Evolutionary conservation across 2,113 vertebrate species (phyloP).

Genomic region (Chionis minor): DNA sequence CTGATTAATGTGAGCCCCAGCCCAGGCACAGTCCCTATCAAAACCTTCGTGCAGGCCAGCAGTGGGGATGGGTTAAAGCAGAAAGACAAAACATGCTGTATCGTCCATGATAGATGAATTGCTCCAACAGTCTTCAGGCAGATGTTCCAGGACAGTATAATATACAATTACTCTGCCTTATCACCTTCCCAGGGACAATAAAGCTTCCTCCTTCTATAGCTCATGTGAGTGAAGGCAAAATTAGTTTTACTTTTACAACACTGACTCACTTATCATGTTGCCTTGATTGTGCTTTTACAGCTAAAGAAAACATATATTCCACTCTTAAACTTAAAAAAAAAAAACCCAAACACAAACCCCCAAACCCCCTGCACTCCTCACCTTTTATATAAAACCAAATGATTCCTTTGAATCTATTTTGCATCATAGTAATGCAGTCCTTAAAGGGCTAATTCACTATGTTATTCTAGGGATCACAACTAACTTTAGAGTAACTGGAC

Average conservation of each 20-base stretch:
- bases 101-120: slow-evolving; percentile 91
- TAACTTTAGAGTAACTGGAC: background rate
- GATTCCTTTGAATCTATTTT: slow-evolving; percentile 30
- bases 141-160: slow-evolving; percentile 98
- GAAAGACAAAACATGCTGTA: slow-evolving; percentile 83
- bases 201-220: slow-evolving; percentile 95
- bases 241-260: slow-evolving; percentile 96
- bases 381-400: slow-evolving; percentile 38
- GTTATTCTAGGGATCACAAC: background rate
- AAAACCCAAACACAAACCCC: background rate
- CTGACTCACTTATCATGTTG: slow-evolving; percentile 88
- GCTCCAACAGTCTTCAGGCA: slow-evolving; percentile 94
- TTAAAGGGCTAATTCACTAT: background rate
- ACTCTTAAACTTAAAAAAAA: slow-evolving; percentile 70
- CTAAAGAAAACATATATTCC: slow-evolving; percentile 80
- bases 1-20: slow-evolving; percentile 95
- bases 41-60: slow-evolving; percentile 84
- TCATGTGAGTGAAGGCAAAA: slow-evolving; percentile 95
- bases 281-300: slow-evolving; percentile 84
- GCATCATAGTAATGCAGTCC: background rate
- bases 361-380: background rate
- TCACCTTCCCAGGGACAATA: slow-evolving; percentile 98
- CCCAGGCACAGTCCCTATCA: slow-evolving; percentile 89
- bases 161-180: slow-evolving; percentile 99
- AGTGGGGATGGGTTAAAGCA: slow-evolving; percentile 82